A percentile compares a stretch with the other conserved stretches of the same genome.
Evolutionary conservation across 2,797 vertebrate genomes (phyloP).

Genomic region (Fistularia tabacaria): DNA sequence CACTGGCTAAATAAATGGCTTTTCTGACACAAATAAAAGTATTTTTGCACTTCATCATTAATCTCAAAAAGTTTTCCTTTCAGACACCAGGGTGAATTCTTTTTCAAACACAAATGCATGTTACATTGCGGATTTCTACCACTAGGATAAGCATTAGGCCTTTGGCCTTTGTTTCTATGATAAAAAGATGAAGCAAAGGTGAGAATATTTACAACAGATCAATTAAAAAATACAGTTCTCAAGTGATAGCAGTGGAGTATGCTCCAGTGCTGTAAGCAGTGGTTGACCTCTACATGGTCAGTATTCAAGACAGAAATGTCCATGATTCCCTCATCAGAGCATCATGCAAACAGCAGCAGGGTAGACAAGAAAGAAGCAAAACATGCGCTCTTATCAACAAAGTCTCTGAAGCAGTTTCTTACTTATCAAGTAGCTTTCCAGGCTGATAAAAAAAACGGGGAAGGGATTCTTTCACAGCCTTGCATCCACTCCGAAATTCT

Average conservation of each 20-base stretch:
- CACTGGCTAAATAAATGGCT: background rate
- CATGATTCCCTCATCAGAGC: constrained; percentile 28
- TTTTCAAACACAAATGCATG: constrained; percentile 24
- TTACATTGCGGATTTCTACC: constrained; percentile 13
- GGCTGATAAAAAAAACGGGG: constrained; percentile 37
- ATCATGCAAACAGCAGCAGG: constrained; percentile 61
- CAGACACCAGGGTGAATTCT: constrained; percentile 1
- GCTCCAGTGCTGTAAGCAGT: constrained; percentile 20
- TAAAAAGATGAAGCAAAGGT: constrained; percentile 8
- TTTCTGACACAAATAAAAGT: constrained; percentile 12
- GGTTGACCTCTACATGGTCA: constrained; percentile 33
- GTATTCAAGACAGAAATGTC: constrained; percentile 43
- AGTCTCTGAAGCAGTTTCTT: constrained; percentile 32
- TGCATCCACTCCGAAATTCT: constrained; percentile 45
- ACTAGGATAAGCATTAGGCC: constrained; percentile 9
- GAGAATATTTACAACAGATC: background rate
- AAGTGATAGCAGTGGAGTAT: constrained; percentile 5
- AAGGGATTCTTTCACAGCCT: constrained; percentile 34
- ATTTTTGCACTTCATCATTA: constrained; percentile 44
- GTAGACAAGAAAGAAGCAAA: constrained; percentile 45
- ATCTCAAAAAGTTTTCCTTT: constrained; percentile 25
- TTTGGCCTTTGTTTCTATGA: constrained; percentile 20
- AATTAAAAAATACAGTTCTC: constrained; percentile 12
- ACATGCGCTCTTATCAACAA: constrained; percentile 2
- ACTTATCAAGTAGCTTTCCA: constrained; percentile 33